Evolutionary conservation across 2,888 invertebrate genomes (phyloP).

Genomic region (Phytoseiulus persimilis): DNA sequence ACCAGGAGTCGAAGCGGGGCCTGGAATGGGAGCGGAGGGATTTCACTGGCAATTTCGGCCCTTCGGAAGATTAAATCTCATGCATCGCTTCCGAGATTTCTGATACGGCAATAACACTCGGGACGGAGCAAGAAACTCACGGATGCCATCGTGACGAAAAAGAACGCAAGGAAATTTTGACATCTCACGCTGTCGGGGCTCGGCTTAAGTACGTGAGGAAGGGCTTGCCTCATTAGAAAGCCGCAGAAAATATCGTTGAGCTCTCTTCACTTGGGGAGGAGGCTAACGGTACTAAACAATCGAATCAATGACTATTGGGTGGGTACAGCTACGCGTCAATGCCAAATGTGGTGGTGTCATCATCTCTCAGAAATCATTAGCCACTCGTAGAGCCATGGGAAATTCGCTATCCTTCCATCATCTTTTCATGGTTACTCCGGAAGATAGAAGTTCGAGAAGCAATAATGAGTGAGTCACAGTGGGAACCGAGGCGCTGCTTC

Average conservation of each 20-base stretch:
- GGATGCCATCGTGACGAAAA: not conserved
- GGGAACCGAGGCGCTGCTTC: not conserved
- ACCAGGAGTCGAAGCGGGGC: not conserved
- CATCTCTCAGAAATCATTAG: constrained; percentile 5
- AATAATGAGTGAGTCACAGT: not conserved
- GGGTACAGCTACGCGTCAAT: not conserved
- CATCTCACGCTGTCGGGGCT: not conserved
- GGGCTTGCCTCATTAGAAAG: not conserved
- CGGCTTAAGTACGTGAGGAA: not conserved
- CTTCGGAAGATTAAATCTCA: not conserved
- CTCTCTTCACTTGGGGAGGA: not conserved
- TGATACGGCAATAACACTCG: not conserved
- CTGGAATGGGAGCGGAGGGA: not conserved
- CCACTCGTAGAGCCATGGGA: not conserved
- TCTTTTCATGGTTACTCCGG: not conserved
- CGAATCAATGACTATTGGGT: not conserved
- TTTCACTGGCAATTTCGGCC: not conserved
- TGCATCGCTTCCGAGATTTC: not conserved
- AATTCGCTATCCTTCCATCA: not conserved
- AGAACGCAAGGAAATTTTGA: not conserved
- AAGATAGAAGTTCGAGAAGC: not conserved
- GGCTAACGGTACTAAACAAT: not conserved
- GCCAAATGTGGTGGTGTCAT: not conserved
- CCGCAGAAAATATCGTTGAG: not conserved
- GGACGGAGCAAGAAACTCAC: not conserved